These are phyloP conservation scores for Crossaster papposus DNA, from an alignment of 53 echinoderm and acorn worm species.

Conservation along the genomic window DNA sequence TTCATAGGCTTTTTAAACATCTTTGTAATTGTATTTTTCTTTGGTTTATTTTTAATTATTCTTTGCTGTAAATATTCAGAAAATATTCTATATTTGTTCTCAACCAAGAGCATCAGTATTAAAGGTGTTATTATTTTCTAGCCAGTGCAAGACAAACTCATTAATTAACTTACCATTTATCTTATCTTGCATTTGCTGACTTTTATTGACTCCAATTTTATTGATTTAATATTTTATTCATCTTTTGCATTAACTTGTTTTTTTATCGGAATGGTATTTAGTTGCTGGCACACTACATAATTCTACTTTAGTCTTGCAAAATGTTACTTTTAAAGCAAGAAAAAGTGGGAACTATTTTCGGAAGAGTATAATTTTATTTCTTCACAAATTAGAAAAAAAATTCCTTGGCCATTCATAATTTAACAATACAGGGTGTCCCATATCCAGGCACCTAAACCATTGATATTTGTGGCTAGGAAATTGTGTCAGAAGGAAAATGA, in stretches of 20 bases:
- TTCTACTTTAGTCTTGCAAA: background rate
- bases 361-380: background rate
- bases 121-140: too few species aligned
- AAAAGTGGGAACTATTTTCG: background rate
- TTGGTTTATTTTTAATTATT: too few species aligned
- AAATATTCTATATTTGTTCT: too few species aligned
- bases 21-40: too few species aligned
- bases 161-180: background rate
- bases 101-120: too few species aligned
- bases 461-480: too few species aligned
- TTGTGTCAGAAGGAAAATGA: too few species aligned
- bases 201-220: background rate
- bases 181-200: background rate
- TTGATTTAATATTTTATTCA: conserved; percentile 10
- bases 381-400: too few species aligned
- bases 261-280: background rate
- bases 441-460: too few species aligned
- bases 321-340: background rate
- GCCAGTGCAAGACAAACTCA: background rate
- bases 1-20: too few species aligned
- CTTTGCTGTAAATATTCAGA: background rate
- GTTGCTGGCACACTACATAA: background rate
- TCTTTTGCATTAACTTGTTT: background rate
- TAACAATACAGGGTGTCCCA: too few species aligned
- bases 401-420: too few species aligned